Conservation (phyloP, 2,797 vertebrate genomes). For the Trachops cirrhosus region DNA sequence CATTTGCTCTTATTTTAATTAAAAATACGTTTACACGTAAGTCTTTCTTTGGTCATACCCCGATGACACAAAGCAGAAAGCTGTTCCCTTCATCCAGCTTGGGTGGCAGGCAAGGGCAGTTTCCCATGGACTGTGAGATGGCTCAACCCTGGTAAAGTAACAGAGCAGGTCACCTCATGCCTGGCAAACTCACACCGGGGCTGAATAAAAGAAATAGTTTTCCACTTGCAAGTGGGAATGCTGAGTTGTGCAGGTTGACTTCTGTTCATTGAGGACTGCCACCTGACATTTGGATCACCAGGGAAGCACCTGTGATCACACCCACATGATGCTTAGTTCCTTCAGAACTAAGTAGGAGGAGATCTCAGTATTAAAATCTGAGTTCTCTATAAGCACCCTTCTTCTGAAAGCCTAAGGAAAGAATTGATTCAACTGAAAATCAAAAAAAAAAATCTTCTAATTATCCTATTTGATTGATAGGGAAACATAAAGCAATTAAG, state of each 20-base stretch:
- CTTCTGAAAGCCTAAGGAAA: slow-evolving; percentile 32
- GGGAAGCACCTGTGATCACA: neutral
- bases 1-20: neutral
- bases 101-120: slow-evolving; percentile 69
- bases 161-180: slow-evolving; percentile 73
- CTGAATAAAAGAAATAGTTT: neutral
- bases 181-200: slow-evolving; percentile 47
- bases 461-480: slow-evolving; percentile 56
- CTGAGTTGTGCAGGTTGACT: neutral
- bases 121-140: slow-evolving; percentile 77
- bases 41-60: slow-evolving; percentile 70
- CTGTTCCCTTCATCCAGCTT: slow-evolving; percentile 57
- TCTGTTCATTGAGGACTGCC: neutral
- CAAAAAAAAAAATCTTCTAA: slow-evolving; percentile 54
- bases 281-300: neutral
- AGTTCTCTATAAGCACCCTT: neutral
- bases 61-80: slow-evolving; percentile 65
- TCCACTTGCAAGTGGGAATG: neutral
- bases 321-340: neutral
- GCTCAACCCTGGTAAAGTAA: slow-evolving; percentile 73
- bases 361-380: neutral
- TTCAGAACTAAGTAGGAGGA: neutral
- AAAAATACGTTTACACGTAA: slow-evolving; percentile 29
- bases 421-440: slow-evolving; percentile 31
- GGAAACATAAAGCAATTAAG: slow-evolving; percentile 49